Base-by-base conservation (phyloP, 2,113 vertebrate species). In the Chrysemys picta region DNA sequence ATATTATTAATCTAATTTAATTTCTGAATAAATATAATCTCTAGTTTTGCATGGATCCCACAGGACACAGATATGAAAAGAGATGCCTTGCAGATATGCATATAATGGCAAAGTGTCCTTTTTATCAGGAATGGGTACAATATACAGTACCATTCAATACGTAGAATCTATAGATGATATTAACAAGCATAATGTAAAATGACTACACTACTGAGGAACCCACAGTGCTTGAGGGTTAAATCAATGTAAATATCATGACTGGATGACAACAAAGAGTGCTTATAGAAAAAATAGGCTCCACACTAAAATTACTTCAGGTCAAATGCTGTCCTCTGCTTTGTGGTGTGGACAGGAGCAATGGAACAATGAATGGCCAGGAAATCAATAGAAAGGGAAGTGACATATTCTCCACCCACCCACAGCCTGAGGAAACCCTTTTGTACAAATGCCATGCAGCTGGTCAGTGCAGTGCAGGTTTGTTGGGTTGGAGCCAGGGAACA, bases 1-100 rank as follows among this genome's bases (percentile, higher is more conserved):
- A 93, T 96, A 94, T 93, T 90, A 82, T 83, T 97, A 97, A 96
- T 97, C 92, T 90, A 82, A 93, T 95, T 96, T 96, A 86, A 90
- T 95, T 97, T 97, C 62, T 84, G 94, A 95, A 94, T 90, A 95
- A 92, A 93, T 90, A 88, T 92, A 89, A 95, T 93, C 42, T 83
- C 80, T 4, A 57, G 49, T 86, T 8, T 1, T 53, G 47, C 50
- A 53, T 11, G 49, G 35, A 22, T 0, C 1, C 4, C 1, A 1
- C 5, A 57, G 76, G 94, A 88, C 91, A 95, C 91, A 90, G 50
- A 85, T 86, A 83, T 57, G 24, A 90, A 82, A 89, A 93, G 49
- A 93, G 35, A 53, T 94, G 45, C 31, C 17, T 92, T 57, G 79
- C 87, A 85, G 49, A 89, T 90, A 90, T 50, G 56, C 54, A 80